Percentiles rank a stretch among this genome's conserved stretches.
phyloP scores from a whole-genome alignment of 2,797 vertebrate species.

The Gymnothorax javanicus region DNA sequence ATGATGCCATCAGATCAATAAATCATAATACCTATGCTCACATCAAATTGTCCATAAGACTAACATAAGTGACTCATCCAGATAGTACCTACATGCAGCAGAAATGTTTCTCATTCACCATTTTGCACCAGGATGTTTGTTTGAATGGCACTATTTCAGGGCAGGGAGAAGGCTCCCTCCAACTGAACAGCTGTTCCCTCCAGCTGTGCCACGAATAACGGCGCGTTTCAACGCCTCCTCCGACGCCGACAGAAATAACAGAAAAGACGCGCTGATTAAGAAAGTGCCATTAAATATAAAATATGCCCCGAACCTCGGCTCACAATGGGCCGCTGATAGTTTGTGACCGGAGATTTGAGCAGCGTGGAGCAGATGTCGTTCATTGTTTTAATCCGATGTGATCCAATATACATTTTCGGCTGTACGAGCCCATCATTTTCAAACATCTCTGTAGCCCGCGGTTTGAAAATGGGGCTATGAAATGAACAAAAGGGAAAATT shows the following conservation, averaged over 20 bases:
- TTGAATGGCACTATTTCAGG: background rate
- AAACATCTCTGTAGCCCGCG: background rate
- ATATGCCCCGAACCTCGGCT: background rate
- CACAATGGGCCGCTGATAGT: slow-evolving; percentile 3
- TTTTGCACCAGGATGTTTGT: background rate
- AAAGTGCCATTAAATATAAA: background rate
- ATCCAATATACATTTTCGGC: background rate
- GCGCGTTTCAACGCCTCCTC: background rate
- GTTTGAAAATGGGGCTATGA: background rate
- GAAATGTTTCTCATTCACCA: background rate
- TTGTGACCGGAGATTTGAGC: background rate
- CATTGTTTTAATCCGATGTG: background rate
- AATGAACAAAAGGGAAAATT: background rate
- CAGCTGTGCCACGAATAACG: background rate
- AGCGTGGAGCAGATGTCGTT: background rate
- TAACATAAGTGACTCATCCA: background rate
- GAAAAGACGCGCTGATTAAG: background rate
- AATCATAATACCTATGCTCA: background rate
- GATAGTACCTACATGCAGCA: background rate
- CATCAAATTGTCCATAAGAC: background rate
- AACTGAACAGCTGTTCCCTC: background rate
- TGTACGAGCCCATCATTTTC: background rate
- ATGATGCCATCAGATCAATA: background rate
- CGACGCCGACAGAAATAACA: background rate
- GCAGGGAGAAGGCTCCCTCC: background rate